Evolutionary conservation across 2,113 vertebrate genomes (phyloP).

Genomic region (Odocoileus hemionus): DNA sequence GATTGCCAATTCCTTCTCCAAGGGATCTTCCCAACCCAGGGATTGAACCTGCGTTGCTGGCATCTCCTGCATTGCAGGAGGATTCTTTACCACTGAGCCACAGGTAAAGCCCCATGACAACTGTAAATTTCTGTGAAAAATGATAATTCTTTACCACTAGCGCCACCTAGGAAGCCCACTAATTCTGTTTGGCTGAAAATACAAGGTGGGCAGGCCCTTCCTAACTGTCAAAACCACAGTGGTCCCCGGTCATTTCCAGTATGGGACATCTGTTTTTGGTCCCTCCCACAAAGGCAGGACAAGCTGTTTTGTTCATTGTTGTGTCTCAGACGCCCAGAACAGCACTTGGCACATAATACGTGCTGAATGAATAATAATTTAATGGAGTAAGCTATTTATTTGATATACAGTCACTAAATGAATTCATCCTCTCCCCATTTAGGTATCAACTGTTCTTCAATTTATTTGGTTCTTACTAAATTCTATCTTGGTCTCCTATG

Average conservation of each 20-base stretch:
- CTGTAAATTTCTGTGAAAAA: neutral
- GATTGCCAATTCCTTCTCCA: neutral
- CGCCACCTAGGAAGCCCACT: neutral
- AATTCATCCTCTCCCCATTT: neutral
- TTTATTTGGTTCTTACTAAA: neutral
- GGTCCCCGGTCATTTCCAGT: neutral
- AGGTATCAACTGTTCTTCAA: neutral
- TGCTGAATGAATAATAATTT: neutral
- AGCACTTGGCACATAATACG: no score
- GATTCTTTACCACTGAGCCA: neutral
- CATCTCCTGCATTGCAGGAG: neutral
- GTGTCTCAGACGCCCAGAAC: neutral
- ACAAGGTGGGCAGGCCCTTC: rapidly evolving
- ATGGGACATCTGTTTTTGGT: neutral
- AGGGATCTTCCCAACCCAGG: neutral
- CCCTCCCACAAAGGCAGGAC: neutral
- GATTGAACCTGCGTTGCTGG: rapidly evolving
- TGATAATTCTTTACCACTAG: neutral
- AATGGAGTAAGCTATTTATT: neutral
- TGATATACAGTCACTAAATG: neutral
- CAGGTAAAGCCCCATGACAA: neutral
- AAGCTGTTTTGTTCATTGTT: neutral
- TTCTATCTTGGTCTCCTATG: neutral
- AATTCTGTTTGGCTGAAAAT: neutral
- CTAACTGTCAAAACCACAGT: rapidly evolving